Percentiles rank a stretch among this genome's conserved stretches.
Conservation (phyloP, 1,140 invertebrate genomes). For the Scaptomyza hsui region DNA sequence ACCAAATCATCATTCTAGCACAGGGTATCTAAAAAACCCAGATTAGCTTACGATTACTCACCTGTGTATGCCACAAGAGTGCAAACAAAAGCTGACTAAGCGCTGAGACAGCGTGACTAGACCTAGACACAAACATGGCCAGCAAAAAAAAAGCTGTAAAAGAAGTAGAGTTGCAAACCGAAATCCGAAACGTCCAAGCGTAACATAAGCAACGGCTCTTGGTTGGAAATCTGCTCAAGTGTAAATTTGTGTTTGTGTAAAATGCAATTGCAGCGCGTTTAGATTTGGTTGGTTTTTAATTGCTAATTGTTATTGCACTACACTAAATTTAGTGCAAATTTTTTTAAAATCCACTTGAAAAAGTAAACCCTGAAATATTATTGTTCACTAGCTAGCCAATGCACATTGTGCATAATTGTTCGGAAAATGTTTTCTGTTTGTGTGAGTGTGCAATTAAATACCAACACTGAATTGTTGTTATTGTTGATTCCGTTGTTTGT, state of each 20-base stretch:
- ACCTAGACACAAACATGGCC: slow-evolving; percentile 22
- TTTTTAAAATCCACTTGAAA: slow-evolving; percentile 26
- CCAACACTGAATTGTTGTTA: slow-evolving; percentile 13
- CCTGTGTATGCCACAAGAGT: slow-evolving; percentile 20
- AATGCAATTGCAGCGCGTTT: slow-evolving; percentile 65
- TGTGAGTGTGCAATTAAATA: slow-evolving; percentile 54
- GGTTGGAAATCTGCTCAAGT: slow-evolving; percentile 53
- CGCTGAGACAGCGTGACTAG: slow-evolving; percentile 41
- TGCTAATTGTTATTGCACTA: slow-evolving; percentile 18
- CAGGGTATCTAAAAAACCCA: slow-evolving; percentile 17
- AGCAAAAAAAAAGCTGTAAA: too few species aligned
- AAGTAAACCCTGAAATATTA: slow-evolving; percentile 56
- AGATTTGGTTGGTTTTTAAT: slow-evolving; percentile 42
- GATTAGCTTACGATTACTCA: slow-evolving; percentile 70
- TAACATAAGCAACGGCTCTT: slow-evolving; percentile 13
- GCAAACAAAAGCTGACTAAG: slow-evolving; percentile 63
- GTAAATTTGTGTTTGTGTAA: slow-evolving; percentile 52
- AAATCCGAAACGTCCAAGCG: slow-evolving; percentile 33
- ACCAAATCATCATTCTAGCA: background rate
- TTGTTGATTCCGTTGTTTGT: slow-evolving; percentile 45
- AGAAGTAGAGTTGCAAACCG: slow-evolving; percentile 16
- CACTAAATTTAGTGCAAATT: slow-evolving; percentile 40
- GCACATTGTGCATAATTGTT: slow-evolving; percentile 63
- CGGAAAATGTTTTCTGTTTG: slow-evolving; percentile 49
- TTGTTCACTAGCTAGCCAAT: background rate